These are phyloP conservation scores for Bos javanicus DNA, from an alignment of 2,113 vertebrate species.

Conservation along the genomic window DNA sequence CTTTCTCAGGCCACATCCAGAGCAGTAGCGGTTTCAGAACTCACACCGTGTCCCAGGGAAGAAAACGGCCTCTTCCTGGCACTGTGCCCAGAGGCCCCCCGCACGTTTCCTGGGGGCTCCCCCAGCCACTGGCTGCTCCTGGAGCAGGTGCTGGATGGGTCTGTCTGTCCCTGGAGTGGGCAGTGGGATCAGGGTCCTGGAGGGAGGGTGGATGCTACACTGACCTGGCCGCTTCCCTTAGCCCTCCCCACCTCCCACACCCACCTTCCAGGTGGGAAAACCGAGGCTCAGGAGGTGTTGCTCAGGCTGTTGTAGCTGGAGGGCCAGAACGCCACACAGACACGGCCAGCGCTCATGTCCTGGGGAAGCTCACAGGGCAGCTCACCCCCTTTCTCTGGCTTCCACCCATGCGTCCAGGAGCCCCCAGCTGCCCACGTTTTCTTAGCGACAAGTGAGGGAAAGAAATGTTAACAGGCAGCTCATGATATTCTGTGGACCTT, in stretches of 20 bases:
- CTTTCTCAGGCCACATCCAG: background rate
- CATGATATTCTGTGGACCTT: too few relatives aligned
- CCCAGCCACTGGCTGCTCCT: background rate
- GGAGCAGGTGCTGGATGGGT: background rate
- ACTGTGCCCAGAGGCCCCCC: background rate
- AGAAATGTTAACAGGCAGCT: background rate
- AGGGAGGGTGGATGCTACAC: background rate
- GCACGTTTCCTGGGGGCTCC: background rate
- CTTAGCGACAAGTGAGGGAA: background rate
- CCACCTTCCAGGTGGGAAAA: background rate
- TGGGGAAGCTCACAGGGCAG: background rate
- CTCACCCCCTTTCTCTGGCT: background rate
- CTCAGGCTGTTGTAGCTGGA: background rate
- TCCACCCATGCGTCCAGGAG: background rate
- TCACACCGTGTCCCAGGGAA: fast-evolving
- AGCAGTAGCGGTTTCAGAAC: background rate
- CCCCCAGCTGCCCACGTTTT: background rate
- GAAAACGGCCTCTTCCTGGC: background rate
- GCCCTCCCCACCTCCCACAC: background rate
- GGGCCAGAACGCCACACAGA: fast-evolving
- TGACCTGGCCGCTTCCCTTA: background rate
- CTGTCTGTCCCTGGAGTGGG: background rate
- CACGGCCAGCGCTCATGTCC: background rate
- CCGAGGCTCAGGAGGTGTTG: background rate
- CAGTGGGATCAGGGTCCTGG: background rate